phyloP scores from a whole-genome alignment of 1,140 invertebrate genomes.

The Bombus confusus region DNA sequence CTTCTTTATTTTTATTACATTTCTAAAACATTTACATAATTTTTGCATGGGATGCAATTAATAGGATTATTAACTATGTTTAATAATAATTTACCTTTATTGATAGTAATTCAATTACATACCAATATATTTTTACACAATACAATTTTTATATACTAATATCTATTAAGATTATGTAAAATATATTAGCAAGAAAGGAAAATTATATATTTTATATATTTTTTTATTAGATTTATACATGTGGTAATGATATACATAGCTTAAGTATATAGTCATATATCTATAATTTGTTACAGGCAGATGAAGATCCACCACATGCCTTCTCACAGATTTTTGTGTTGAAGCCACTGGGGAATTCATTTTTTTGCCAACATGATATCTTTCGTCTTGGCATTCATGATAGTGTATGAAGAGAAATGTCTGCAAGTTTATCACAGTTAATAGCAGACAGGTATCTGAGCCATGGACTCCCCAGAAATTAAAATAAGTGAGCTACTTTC shows the following conservation, averaged over 20 bases:
- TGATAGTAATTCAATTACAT: not conserved
- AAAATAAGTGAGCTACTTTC: constrained; percentile 72
- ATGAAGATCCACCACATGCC: constrained; percentile 95
- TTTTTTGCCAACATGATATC: constrained; percentile 96
- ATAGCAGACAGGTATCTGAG: constrained; percentile 53
- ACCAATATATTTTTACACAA: constrained; percentile 5
- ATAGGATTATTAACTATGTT: not conserved
- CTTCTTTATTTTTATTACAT: not conserved
- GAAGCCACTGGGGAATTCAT: constrained; percentile 91
- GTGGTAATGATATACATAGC: not conserved
- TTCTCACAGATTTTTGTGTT: constrained; percentile 95
- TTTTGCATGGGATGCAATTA: constrained; percentile 13
- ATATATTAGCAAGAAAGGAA: not conserved
- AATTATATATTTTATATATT: not conserved
- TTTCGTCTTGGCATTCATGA: constrained; percentile 96
- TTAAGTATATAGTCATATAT: not conserved
- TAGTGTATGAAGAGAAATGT: constrained; percentile 84
- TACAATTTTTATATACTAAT: not conserved
- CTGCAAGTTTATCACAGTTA: constrained; percentile 42
- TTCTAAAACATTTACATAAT: not conserved
- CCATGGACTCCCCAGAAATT: constrained; percentile 53
- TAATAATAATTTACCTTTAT: not conserved
- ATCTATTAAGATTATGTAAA: not conserved
- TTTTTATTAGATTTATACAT: not conserved
- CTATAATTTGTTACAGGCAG: constrained; percentile 87